These are phyloP conservation scores for Marasmarcha lunaedactyla DNA, from an alignment of 2,888 invertebrate genomes.

Conservation along the genomic window DNA sequence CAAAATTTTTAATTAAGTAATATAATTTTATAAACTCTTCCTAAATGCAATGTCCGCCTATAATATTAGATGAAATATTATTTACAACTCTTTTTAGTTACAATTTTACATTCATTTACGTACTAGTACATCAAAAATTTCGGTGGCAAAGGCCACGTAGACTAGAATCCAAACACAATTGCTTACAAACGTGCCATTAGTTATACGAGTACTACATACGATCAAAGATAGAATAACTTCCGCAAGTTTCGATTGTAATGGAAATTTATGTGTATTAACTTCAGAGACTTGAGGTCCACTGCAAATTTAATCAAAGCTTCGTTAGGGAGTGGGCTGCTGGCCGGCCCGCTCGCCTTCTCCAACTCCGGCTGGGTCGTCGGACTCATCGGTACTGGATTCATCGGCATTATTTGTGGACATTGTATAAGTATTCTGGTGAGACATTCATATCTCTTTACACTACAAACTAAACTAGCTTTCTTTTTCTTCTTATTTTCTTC, in stretches of 20 bases:
- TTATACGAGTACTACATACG: background rate
- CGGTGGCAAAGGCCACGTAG: no score
- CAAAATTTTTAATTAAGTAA: no score
- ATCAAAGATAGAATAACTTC: no score
- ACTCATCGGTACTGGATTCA: constrained; percentile 57
- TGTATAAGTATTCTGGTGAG: constrained; percentile 59
- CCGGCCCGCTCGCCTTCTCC: constrained; percentile 77
- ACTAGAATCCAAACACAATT: background rate
- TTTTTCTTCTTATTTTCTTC: no score
- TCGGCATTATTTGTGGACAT: constrained; percentile 56
- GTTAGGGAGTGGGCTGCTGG: constrained; percentile 79
- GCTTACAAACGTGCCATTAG: background rate
- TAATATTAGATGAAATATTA: no score
- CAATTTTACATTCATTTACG: no score
- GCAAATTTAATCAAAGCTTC: constrained; percentile 60
- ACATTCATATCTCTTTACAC: no score
- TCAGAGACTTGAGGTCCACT: constrained; percentile 47
- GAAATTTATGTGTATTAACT: constrained; percentile 16
- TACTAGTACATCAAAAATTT: no score
- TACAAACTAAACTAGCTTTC: background rate
- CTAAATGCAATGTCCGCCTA: no score
- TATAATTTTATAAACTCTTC: no score
- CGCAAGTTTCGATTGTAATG: background rate
- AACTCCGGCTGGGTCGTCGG: constrained; percentile 78
- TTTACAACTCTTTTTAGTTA: no score